Percentiles rank a stretch among this genome's conserved stretches.
Evolutionary conservation across 1,140 invertebrate genomes (phyloP).

Genomic region (Drosophila busckii): DNA sequence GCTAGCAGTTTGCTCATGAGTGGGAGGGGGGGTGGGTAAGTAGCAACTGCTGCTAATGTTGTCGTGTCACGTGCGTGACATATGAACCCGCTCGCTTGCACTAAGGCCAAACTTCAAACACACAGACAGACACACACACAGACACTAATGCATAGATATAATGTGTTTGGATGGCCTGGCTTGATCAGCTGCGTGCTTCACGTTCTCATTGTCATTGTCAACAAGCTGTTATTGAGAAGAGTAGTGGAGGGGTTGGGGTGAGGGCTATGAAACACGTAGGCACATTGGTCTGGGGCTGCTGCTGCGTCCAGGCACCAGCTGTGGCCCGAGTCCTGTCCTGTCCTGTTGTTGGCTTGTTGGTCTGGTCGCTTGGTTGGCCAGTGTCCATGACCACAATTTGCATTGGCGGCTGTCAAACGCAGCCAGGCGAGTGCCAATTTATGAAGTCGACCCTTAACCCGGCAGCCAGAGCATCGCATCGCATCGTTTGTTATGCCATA

Average conservation of each 20-base stretch:
- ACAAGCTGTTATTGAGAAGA: too few species aligned
- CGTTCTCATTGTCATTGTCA: constrained; percentile 74
- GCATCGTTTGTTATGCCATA: constrained; percentile 51
- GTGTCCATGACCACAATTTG: constrained; percentile 55
- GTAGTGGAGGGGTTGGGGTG: too few species aligned
- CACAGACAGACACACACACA: constrained; percentile 26
- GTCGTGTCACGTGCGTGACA: constrained; percentile 65
- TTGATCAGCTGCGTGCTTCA: constrained; percentile 25
- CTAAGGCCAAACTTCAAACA: too few species aligned
- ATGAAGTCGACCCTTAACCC: constrained; percentile 54
- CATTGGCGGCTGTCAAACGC: constrained; percentile 67
- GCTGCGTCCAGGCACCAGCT: neutral
- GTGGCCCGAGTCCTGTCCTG: neutral
- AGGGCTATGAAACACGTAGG: constrained; percentile 54
- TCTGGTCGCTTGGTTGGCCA: neutral
- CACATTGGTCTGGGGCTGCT: too few species aligned
- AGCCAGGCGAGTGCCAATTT: constrained; percentile 64
- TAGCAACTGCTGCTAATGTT: constrained; percentile 63
- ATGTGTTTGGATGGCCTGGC: constrained; percentile 4
- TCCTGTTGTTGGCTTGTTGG: too few species aligned
- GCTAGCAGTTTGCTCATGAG: constrained; percentile 1
- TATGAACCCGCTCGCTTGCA: too few species aligned
- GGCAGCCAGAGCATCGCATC: neutral
- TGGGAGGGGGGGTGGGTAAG: too few species aligned
- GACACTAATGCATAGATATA: neutral